Evolutionary conservation across 2,113 vertebrate genomes (phyloP), one percentile per base, ranked within the genome.

Genomic region (Spilogale gracilis): DNA sequence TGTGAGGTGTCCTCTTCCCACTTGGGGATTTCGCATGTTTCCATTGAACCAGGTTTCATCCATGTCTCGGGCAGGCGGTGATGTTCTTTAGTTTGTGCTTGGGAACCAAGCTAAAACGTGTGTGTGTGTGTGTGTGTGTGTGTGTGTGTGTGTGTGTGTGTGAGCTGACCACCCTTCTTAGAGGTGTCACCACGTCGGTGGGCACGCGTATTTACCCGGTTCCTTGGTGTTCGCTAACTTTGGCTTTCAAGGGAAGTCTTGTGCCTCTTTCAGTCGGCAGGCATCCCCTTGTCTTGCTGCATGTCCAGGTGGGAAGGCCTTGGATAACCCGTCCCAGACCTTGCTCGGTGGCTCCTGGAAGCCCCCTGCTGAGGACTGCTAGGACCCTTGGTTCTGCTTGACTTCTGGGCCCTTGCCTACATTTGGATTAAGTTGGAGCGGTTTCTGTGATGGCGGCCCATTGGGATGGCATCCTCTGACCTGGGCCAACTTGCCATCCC

Each of bases 401-500:
- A 21, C 48, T 3, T 30, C 48, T 43, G 48, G 61, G 20, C 8
- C 6, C 12, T 1, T n/a, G n/a, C 32, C 4, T 18, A 25, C 10
- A 1, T 43, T 73, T 14, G 23, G 79, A 63, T 6, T n/a, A 25
- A 23, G 48, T 58, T 18, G 16, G 25, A 16, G 50, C 27, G 2
- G 54, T 79, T 67, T 86, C 27, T 30, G 1, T 43, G 18, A 2
- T 38, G 50, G 43, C 1, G 0, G 6, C 32, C 9, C 9, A 25
- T 18, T 50, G 5, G 30, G 5, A 2, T 11, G 9, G 6, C 0
- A 54, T 1, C 2, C 17, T 3, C 12, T 16, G 32, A 32, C 4
- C 45, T 9, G 2, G 25, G 48, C 23, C 0, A 0, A 2, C 25
- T 8, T 0, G 21, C 9, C 3, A 0, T 20, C 25, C 60, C 63